These are phyloP conservation scores for Catostomus latipinnis DNA, from an alignment of 2,797 vertebrate genomes.

Conservation along the genomic window DNA sequence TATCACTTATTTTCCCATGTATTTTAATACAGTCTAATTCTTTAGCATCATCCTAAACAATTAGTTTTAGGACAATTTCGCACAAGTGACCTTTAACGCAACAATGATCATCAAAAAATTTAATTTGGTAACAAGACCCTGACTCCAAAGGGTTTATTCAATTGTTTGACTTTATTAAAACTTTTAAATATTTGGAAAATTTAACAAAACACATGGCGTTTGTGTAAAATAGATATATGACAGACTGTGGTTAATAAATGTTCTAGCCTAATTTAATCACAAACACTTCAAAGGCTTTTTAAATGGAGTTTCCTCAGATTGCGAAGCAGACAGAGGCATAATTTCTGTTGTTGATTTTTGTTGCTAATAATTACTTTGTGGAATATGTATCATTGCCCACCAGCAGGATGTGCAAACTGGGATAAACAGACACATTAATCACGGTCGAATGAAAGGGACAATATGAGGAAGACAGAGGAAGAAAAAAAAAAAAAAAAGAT, in stretches of 20 bases:
- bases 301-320: background rate
- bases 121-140: no score
- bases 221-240: background rate
- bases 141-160: no score
- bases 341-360: background rate
- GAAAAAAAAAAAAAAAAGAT: background rate
- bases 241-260: background rate
- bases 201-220: background rate
- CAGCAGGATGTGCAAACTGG: background rate
- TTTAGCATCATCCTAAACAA: no score
- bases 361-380: background rate
- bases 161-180: background rate
- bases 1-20: no score
- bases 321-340: background rate
- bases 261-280: background rate
- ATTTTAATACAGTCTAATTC: no score
- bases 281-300: background rate
- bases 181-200: background rate
- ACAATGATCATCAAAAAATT: no score
- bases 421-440: constrained; percentile 5
- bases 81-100: no score
- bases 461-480: background rate
- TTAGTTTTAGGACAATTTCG: no score
- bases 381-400: background rate
- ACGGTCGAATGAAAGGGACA: background rate